Percentiles rank a stretch among this genome's conserved stretches.
These are phyloP conservation scores for Orycteropus afer DNA, from an alignment of 2,113 vertebrate genomes.

Conservation along the genomic window DNA sequence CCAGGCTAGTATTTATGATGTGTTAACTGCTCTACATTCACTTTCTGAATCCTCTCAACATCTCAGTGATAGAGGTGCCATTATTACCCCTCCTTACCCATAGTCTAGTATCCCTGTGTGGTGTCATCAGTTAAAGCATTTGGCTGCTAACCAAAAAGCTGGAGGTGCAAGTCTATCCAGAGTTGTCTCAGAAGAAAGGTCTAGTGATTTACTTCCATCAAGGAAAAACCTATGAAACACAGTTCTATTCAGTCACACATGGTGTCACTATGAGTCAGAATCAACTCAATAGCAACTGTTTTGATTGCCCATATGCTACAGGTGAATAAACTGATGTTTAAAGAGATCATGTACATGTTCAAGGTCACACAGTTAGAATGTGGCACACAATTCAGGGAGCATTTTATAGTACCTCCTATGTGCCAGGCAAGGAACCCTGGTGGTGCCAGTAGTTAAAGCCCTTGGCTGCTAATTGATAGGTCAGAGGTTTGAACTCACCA, in stretches of 20 bases:
- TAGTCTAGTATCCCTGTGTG: background rate
- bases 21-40: background rate
- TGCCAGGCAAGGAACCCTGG: background rate
- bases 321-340: background rate
- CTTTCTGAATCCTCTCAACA: background rate
- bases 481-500: no score
- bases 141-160: background rate
- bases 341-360: background rate
- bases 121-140: background rate
- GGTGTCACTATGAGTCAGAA: background rate
- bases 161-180: background rate
- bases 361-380: background rate
- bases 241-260: background rate
- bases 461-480: no score
- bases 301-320: background rate
- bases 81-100: background rate
- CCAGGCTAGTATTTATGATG: background rate
- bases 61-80: background rate
- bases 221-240: background rate
- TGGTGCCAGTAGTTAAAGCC: no score
- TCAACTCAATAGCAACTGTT: background rate
- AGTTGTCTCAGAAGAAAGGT: background rate
- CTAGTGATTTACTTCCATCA: no score
- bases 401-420: background rate
- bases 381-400: background rate